phyloP scores from a whole-genome alignment of 2,113 vertebrate species.

The Kryptolebias marmoratus region DNA sequence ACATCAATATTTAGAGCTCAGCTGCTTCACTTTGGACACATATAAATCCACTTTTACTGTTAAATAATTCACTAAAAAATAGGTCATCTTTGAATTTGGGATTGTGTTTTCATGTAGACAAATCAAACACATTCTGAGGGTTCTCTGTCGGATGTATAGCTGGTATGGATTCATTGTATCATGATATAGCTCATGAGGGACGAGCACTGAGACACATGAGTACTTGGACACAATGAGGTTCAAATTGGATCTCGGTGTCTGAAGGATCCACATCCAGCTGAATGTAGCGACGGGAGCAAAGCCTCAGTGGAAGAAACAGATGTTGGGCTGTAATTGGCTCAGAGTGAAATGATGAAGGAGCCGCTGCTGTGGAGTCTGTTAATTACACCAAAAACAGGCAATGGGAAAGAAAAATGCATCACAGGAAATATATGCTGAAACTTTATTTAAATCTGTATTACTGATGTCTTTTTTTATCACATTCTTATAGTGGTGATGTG shows the following conservation, averaged over 20 bases:
- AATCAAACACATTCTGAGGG: conserved; percentile 40
- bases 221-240: conserved; percentile 24
- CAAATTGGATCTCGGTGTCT: conserved; percentile 9
- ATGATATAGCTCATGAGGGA: conserved; percentile 25
- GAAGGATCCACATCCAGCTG: conserved; percentile 11
- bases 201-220: conserved; percentile 19
- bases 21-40: conserved; percentile 63
- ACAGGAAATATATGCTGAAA: neutral
- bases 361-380: conserved; percentile 6
- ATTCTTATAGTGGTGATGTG: neutral
- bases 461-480: neutral
- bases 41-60: conserved; percentile 62
- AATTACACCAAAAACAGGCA: conserved; percentile 12
- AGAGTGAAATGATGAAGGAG: conserved; percentile 42
- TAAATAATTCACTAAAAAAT: conserved; percentile 68
- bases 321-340: conserved; percentile 46
- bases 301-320: conserved; percentile 48
- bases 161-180: conserved; percentile 39
- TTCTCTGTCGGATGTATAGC: conserved; percentile 60
- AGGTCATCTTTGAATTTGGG: conserved; percentile 52
- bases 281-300: conserved; percentile 14
- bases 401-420: neutral
- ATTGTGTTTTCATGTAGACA: conserved; percentile 42
- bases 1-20: conserved; percentile 72
- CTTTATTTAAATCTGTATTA: neutral